Evolutionary conservation across 2,113 vertebrate species (phyloP).

Genomic region (Vanacampus margaritifer): DNA sequence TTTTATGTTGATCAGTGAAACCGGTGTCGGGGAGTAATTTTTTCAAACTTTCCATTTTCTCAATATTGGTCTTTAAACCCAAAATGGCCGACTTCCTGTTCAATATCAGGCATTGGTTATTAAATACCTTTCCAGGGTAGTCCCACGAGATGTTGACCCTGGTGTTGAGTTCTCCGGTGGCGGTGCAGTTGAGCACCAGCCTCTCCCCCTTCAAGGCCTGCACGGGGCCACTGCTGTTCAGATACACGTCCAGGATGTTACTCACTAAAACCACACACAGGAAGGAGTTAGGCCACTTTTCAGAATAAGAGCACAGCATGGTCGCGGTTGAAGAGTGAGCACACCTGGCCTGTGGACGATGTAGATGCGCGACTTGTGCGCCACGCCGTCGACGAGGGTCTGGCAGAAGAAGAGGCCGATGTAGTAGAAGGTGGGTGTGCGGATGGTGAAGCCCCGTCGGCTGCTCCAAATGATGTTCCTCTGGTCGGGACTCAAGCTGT

Average conservation of each 20-base stretch:
- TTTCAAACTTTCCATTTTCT: no score
- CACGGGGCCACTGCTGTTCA: constrained; percentile 76
- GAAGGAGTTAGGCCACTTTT: neutral
- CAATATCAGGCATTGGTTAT: no score
- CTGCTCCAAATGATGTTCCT: constrained; percentile 87
- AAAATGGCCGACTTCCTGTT: no score
- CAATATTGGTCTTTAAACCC: no score
- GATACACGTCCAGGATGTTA: constrained; percentile 79
- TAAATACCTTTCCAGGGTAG: constrained; percentile 83
- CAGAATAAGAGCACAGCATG: neutral
- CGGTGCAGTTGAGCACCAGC: constrained; percentile 84
- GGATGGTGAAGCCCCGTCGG: constrained; percentile 84
- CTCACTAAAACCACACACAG: constrained; percentile 70
- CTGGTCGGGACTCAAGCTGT: constrained; percentile 72
- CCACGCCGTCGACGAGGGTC: constrained; percentile 60
- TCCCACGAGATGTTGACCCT: constrained; percentile 88
- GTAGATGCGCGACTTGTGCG: constrained; percentile 72
- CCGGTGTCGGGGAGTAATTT: no score
- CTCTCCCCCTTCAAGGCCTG: constrained; percentile 75
- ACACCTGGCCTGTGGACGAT: constrained; percentile 81
- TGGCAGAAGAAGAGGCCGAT: constrained; percentile 85
- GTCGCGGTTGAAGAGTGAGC: constrained; percentile 15
- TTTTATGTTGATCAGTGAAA: no score
- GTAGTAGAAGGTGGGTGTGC: constrained; percentile 77
- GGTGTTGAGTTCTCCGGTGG: constrained; percentile 83